Base-by-base conservation (phyloP, 2,888 invertebrate species). In the Lydus trimaculatus region DNA sequence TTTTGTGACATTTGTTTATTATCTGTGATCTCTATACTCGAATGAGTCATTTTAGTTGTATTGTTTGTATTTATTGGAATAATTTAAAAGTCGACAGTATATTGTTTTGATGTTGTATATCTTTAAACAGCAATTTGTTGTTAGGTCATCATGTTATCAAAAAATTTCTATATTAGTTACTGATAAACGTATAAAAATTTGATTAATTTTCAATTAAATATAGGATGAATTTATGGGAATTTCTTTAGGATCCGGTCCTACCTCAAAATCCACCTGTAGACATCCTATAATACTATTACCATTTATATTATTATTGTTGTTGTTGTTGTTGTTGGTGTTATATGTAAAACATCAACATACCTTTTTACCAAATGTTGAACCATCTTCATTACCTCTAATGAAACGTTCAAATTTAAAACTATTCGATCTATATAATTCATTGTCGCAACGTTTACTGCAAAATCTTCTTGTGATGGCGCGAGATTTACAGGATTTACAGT, bases 341-440 rank as follows among this genome's bases (percentile, higher is more conserved):
- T 39, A 17, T n/a, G 11, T 36, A 13, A 43, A 61, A 39, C 33
- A 60, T 39, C 23, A 39, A 72, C 88, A 86, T 81, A 93, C 93
- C 92, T 93, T 92, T 84, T 92, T 92, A 73, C 89, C 90, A 74
- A 88, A 82, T 52, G 84, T 84, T 28, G 84, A 84, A 62, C 80
- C 76, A 70, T 84, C 85, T 61, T 92, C 92, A 81, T 89, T 90
- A 77, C 90, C 90, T 76, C 94, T 87, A 79, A 93, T 91, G 82
- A 94, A 94, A 66, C 94, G 87, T 86, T 94, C 94, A 84, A 94
- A 94, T 87, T 94, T 94, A 88, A 94, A 94, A 86, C 94, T 94
- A 84, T 94, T 94, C 75, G 94, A 94, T 76, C 94, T 90, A 81
- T 94, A 94, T 68, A 94, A 89, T 86, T 94, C 94, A 88, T 94